Evolutionary conservation across 2,888 invertebrate species (phyloP), one percentile per base, ranked within the genome.

Genomic region (Neoscelio sp.): DNA sequence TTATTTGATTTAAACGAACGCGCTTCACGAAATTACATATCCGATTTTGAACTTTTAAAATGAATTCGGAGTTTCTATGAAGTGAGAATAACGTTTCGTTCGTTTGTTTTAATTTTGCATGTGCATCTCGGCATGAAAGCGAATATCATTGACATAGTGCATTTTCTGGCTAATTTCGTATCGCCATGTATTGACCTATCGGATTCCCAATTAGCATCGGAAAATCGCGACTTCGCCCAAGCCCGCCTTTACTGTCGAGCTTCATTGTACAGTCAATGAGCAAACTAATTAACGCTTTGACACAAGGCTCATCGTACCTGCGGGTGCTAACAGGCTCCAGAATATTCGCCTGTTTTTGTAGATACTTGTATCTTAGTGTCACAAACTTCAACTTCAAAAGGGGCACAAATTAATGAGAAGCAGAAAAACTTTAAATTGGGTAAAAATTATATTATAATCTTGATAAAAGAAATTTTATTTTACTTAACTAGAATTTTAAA

Each of bases 201-300:
- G 74, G 67, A 75, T 75, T 44, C 65, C 79, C 75, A 75, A 79
- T 79, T 75, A 79, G 71, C 79, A 79, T 79, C 38, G 60, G 60
- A 67, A 75, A 79, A 75, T 79, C 71, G 75, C 75, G 67, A 70
- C 71, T 76, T 78, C 73, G 70, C 73, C 78, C 76, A 73, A 79
- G 60, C 79, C 79, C 79, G 75, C 79, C 75, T 79, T 79, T 75
- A 70, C 79, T 71, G 75, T 70, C 70, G 78, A 62, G 76, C 64
- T 81, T 79, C 80, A 68, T 70, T 76, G 79, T 75, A 80, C 82
- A 83, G 85, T 83, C 84, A 86, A 86, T 84, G 83, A 84, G 82
- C 82, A 80, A 81, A 84, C 85, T 86, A 85, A 85, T 86, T 86
- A 86, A 84, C 81, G 83, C 83, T 85, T 83, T 83, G 84, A 84